Percentiles rank a stretch among this genome's conserved stretches.
Conservation (phyloP, 1,140 invertebrate species). For the Brachystomella parvula region DNA sequence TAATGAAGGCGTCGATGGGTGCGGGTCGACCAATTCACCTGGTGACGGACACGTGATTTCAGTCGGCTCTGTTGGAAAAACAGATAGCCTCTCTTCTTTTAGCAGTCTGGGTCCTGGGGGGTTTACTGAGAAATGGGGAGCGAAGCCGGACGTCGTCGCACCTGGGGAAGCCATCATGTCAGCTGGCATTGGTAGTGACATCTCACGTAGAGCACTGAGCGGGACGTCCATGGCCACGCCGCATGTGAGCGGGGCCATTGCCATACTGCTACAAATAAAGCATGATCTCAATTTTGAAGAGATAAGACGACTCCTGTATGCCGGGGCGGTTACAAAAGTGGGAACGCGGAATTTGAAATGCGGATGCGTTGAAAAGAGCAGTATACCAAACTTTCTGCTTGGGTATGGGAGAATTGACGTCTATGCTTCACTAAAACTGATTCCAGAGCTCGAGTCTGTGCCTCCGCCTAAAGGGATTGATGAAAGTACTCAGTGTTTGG, state of each 20-base stretch:
- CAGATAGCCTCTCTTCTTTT: neutral
- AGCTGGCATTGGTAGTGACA: neutral
- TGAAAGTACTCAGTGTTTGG: neutral
- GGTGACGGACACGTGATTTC: slow-evolving; percentile 12
- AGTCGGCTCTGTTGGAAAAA: neutral
- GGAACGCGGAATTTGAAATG: neutral
- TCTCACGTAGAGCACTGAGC: neutral
- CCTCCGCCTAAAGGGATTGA: neutral
- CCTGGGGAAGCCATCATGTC: slow-evolving; percentile 9
- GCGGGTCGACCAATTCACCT: neutral
- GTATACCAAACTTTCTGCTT: neutral
- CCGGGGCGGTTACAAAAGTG: neutral
- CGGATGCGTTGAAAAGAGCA: neutral
- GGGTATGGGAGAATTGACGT: neutral
- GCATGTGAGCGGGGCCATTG: slow-evolving; percentile 17
- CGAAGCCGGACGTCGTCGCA: slow-evolving; percentile 19
- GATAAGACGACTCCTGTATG: neutral
- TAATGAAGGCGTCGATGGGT: slow-evolving; percentile 5
- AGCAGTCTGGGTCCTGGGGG: neutral
- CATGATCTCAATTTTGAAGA: neutral
- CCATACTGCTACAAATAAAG: neutral
- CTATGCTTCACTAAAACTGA: neutral
- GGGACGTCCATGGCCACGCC: slow-evolving; percentile 24
- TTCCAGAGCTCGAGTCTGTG: neutral
- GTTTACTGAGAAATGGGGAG: neutral